These are phyloP conservation scores for Gallinago nigripennis DNA, from an alignment of 2,797 vertebrate genomes.

Conservation along the genomic window DNA sequence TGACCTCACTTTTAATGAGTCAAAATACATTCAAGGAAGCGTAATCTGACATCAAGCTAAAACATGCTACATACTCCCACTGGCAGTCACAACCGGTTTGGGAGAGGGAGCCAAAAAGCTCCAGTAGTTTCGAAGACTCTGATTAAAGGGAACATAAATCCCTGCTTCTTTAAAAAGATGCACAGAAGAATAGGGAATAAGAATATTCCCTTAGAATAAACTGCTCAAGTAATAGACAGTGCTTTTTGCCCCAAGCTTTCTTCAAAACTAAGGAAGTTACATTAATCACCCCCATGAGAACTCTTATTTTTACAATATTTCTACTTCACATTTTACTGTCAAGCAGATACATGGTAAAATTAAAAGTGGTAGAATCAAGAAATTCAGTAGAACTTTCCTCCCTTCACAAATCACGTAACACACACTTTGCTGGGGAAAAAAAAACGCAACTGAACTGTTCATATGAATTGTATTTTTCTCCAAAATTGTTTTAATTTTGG, in stretches of 20 bases:
- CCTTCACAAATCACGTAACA: not conserved
- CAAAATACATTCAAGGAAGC: not conserved
- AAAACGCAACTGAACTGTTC: not conserved
- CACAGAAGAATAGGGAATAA: not conserved
- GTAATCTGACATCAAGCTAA: not conserved
- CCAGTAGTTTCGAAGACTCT: accelerated
- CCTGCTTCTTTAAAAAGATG: not conserved
- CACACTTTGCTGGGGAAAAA: not conserved
- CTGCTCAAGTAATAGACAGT: not conserved
- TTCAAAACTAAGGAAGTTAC: not conserved
- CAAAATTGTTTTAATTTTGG: not conserved
- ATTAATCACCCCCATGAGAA: not conserved
- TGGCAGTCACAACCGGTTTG: not conserved
- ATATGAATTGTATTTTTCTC: not conserved
- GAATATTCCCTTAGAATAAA: too few species aligned
- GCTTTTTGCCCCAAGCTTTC: not conserved
- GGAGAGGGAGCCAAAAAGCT: not conserved
- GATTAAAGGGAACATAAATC: accelerated
- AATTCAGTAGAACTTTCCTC: not conserved
- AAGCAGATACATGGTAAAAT: not conserved
- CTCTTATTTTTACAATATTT: not conserved
- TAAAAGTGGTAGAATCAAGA: not conserved
- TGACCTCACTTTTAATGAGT: constrained; percentile 55
- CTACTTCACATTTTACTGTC: not conserved
- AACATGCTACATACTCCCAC: not conserved